phyloP scores from a whole-genome alignment of 2,888 invertebrate species.

The Idaea straminata region DNA sequence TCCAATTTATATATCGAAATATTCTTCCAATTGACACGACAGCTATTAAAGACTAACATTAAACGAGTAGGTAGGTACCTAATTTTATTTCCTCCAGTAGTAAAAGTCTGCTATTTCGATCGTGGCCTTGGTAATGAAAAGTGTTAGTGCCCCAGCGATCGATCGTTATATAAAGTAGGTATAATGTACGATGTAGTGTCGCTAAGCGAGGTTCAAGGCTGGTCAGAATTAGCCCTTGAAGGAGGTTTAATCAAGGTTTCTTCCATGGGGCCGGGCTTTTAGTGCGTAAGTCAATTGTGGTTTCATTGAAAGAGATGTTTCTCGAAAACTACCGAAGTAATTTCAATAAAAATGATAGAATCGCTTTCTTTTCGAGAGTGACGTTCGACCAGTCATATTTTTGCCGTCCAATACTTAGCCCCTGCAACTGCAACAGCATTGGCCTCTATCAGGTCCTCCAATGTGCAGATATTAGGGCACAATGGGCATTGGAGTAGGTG shows the following conservation, averaged over 20 bases:
- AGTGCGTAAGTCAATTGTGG: not conserved
- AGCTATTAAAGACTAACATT: not conserved
- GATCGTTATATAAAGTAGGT: conserved; percentile 34
- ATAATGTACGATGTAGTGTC: conserved; percentile 28
- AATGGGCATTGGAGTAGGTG: no score
- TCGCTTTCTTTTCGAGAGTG: not conserved
- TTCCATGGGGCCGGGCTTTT: not conserved
- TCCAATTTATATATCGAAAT: not conserved
- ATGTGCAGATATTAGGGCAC: no score
- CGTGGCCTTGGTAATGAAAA: conserved; percentile 57
- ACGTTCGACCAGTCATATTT: no score
- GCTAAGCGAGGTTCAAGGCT: conserved; percentile 52
- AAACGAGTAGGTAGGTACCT: conserved; percentile 3
- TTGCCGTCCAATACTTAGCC: no score
- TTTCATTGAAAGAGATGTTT: not conserved
- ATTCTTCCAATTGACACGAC: not conserved
- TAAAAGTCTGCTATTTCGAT: conserved; percentile 45
- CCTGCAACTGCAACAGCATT: no score
- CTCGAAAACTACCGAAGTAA: not conserved
- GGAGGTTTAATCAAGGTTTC: not conserved
- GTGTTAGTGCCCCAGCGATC: conserved; percentile 37
- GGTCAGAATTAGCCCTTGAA: conserved; percentile 29
- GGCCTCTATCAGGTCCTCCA: no score
- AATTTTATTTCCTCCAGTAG: conserved; percentile 12
- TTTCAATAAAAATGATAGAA: not conserved